Conservation (phyloP, 2,797 vertebrate species). For the Liparis tanakae region DNA sequence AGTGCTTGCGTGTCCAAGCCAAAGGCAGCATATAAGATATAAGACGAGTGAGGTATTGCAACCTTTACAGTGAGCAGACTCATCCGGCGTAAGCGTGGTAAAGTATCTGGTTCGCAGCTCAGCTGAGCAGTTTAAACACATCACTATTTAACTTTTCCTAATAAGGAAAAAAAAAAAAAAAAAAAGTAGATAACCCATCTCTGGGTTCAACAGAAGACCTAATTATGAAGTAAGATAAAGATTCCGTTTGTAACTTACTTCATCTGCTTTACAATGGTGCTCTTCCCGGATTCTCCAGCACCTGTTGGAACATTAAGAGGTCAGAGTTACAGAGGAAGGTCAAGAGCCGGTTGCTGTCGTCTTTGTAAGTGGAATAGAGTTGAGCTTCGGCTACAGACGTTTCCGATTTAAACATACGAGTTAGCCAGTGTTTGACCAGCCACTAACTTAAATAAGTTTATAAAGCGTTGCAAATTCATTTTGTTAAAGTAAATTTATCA, state of each 20-base stretch:
- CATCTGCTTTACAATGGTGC: constrained; percentile 90
- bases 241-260: constrained; percentile 79
- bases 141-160: constrained; percentile 1
- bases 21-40: not conserved
- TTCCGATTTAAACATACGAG: constrained; percentile 32
- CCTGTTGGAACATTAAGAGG: constrained; percentile 73
- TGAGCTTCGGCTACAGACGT: constrained; percentile 16
- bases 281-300: constrained; percentile 89
- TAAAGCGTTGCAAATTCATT: not conserved
- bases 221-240: constrained; percentile 1
- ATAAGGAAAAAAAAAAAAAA: not conserved
- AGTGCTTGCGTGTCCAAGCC: no score
- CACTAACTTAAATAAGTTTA: not conserved
- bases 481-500: not conserved
- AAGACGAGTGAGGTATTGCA: not conserved
- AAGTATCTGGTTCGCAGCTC: not conserved
- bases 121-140: not conserved
- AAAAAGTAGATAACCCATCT: not conserved
- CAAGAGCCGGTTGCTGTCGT: not conserved
- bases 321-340: constrained; percentile 26
- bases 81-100: not conserved
- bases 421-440: constrained; percentile 11
- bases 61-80: not conserved
- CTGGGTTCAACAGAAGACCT: not conserved
- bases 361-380: constrained; percentile 1